A percentile compares a stretch with the other conserved stretches of the same genome.
Evolutionary conservation across 2,113 vertebrate genomes (phyloP).

Genomic region (Fukomys damarensis): DNA sequence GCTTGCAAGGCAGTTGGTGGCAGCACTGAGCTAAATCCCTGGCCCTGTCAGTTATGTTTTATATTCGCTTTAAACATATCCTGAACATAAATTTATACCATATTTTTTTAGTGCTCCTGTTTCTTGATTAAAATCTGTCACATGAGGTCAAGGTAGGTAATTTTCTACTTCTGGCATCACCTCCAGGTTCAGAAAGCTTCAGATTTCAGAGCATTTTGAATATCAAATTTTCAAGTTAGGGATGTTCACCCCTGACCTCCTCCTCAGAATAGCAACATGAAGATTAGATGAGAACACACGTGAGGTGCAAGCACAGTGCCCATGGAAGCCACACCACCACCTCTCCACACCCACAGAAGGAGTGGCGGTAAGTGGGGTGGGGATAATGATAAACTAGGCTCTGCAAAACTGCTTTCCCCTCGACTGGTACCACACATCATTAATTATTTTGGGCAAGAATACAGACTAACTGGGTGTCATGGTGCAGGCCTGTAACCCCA

Average conservation of each 20-base stretch:
- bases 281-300: accelerated
- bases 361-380: background rate
- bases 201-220: background rate
- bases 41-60: background rate
- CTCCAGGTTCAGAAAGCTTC: background rate
- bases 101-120: background rate
- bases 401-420: background rate
- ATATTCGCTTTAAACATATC: background rate
- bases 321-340: background rate
- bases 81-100: background rate
- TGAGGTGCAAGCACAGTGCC: accelerated
- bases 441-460: background rate
- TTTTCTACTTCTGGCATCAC: background rate
- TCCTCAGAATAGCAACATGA: accelerated
- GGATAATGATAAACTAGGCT: background rate
- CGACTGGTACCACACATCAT: background rate
- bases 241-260: background rate
- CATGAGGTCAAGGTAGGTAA: background rate
- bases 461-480: background rate
- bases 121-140: background rate
- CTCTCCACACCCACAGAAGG: accelerated
- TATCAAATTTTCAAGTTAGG: background rate
- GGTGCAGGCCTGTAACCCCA: background rate
- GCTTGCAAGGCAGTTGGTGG: too few species aligned
- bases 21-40: too few species aligned